Conservation (phyloP, 2,888 invertebrate genomes). For the Conchocele bisecta region DNA sequence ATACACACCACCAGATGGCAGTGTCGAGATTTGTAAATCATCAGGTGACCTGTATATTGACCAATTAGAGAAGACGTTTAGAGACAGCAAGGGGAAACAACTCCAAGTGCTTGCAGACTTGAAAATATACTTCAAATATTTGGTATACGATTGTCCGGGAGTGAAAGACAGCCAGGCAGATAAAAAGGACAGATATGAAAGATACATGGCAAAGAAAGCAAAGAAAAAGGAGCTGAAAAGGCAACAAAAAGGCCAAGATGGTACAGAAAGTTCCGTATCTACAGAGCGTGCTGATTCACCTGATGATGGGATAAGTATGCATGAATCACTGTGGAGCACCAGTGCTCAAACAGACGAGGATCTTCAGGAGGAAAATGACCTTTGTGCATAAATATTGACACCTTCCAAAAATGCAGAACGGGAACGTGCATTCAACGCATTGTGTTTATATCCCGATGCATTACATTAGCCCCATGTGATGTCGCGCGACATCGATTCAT, state of each 20-base stretch:
- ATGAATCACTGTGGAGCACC: too few species aligned
- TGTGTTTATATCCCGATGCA: too few species aligned
- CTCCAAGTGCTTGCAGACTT: slow-evolving; percentile 51
- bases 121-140: slow-evolving; percentile 53
- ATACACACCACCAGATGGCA: slow-evolving; percentile 29
- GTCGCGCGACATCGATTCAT: too few species aligned
- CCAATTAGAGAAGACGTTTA: slow-evolving; percentile 32
- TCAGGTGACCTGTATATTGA: slow-evolving; percentile 18
- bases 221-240: slow-evolving; percentile 17
- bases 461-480: too few species aligned
- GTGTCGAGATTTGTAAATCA: slow-evolving; percentile 6
- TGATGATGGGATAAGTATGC: too few species aligned
- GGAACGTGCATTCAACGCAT: too few species aligned
- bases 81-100: slow-evolving; percentile 30
- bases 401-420: too few species aligned
- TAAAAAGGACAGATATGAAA: slow-evolving; percentile 37
- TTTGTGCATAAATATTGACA: too few species aligned
- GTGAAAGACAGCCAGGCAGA: slow-evolving; percentile 43
- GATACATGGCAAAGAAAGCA: slow-evolving; percentile 34
- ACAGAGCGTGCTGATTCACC: too few species aligned
- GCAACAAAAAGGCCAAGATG: not conserved
- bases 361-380: too few species aligned
- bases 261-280: too few species aligned
- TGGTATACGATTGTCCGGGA: slow-evolving; percentile 47
- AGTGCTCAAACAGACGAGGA: too few species aligned